Conservation (phyloP, 2,888 invertebrate genomes). For the Sturmia bella region DNA sequence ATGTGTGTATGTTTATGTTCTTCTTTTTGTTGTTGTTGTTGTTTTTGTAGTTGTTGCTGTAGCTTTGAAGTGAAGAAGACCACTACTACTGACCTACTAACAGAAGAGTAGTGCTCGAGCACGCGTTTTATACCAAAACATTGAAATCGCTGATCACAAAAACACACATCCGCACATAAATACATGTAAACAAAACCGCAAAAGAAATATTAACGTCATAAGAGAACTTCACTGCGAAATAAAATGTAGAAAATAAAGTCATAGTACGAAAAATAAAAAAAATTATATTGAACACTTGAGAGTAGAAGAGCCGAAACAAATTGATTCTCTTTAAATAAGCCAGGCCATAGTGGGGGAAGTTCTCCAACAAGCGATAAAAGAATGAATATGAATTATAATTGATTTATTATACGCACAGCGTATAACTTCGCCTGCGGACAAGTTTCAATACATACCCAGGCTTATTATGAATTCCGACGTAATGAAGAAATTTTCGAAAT, state of each 20-base stretch:
- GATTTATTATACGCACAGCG: too few relatives aligned
- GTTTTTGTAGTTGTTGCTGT: conserved; percentile 42
- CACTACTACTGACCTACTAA: conserved; percentile 74
- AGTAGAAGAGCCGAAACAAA: conserved; percentile 31
- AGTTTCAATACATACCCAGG: too few relatives aligned
- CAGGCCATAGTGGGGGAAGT: conserved; percentile 32
- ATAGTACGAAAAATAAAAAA: conserved; percentile 23
- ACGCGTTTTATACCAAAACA: conserved; percentile 59
- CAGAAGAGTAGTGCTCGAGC: conserved; percentile 63
- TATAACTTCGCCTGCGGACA: too few relatives aligned
- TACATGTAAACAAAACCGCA: conserved; percentile 24
- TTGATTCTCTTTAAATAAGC: conserved; percentile 41
- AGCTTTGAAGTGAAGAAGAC: conserved; percentile 59
- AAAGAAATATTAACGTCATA: conserved; percentile 32
- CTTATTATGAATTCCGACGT: too few relatives aligned
- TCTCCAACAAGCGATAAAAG: neutral
- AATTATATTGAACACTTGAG: conserved; percentile 31
- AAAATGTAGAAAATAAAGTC: conserved; percentile 21
- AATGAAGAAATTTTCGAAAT: too few relatives aligned
- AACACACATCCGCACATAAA: neutral
- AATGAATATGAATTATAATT: too few relatives aligned
- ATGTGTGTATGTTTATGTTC: conserved; percentile 32
- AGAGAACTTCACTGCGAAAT: conserved; percentile 41
- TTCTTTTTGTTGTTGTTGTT: conserved; percentile 52
- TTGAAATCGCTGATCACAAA: conserved; percentile 37